These are phyloP conservation scores for Anguilla pacifica DNA, from an alignment of 2,797 vertebrate genomes.

Conservation along the genomic window DNA sequence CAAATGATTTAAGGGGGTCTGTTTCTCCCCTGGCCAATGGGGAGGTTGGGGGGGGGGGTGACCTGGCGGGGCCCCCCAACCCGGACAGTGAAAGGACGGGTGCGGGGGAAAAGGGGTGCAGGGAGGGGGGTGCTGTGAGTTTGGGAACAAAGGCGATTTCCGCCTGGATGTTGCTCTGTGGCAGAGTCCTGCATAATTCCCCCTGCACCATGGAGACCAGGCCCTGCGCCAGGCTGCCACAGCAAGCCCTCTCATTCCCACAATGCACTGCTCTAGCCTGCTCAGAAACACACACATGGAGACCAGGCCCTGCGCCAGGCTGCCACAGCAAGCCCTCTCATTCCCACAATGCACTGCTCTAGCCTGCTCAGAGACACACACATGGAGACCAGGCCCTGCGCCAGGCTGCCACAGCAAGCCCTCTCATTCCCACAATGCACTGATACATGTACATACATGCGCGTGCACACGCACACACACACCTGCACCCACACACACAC, in stretches of 20 bases:
- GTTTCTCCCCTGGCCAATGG: not conserved
- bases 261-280: too few relatives aligned
- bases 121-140: not conserved
- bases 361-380: too few relatives aligned
- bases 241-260: too few relatives aligned
- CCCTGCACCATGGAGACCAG: not conserved
- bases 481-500: too few relatives aligned
- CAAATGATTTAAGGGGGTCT: not conserved
- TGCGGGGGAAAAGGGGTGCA: not conserved
- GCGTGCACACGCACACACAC: not conserved
- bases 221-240: not conserved
- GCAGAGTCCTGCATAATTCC: not conserved
- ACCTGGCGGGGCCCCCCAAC: not conserved
- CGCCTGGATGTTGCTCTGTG: not conserved
- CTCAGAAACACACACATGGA: too few relatives aligned
- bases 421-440: too few relatives aligned
- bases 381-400: too few relatives aligned
- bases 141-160: not conserved
- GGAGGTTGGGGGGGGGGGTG: not conserved
- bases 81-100: not conserved
- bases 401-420: too few relatives aligned
- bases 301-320: too few relatives aligned
- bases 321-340: too few relatives aligned
- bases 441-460: too few relatives aligned
- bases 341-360: not conserved